These are phyloP conservation scores for Calliphora vicina DNA, from an alignment of 1,140 invertebrate genomes.

Conservation along the genomic window DNA sequence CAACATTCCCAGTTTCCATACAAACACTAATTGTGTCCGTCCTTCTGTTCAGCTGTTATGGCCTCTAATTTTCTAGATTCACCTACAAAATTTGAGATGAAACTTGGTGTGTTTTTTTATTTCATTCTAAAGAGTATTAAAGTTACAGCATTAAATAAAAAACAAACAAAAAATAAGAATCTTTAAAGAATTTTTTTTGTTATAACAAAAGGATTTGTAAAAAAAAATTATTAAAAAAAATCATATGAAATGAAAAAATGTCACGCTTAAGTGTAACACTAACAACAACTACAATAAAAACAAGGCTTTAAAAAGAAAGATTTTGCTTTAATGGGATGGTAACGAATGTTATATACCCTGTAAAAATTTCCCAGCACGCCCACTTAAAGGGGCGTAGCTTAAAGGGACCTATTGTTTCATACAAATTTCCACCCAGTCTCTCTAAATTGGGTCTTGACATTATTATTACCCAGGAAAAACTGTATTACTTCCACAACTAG, in stretches of 20 bases:
- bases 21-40: not conserved
- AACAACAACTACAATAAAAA: not conserved
- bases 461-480: too few species aligned
- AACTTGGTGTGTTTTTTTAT: too few species aligned
- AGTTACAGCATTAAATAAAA: not conserved
- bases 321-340: not conserved
- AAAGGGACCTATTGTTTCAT: too few species aligned
- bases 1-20: not conserved
- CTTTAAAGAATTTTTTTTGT: not conserved
- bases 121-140: not conserved
- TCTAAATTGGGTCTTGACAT: too few species aligned
- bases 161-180: not conserved
- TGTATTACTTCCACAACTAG: too few species aligned
- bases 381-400: too few species aligned
- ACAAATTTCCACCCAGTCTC: too few species aligned
- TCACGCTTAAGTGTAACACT: not conserved
- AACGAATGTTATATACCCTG: too few species aligned
- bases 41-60: not conserved
- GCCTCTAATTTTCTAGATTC: not conserved
- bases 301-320: not conserved
- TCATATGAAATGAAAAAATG: not conserved
- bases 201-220: not conserved
- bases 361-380: too few species aligned
- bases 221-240: not conserved
- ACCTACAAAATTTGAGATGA: not conserved